Evolutionary conservation across 2,888 invertebrate genomes (phyloP).

Genomic region (Leptopilina myrica): DNA sequence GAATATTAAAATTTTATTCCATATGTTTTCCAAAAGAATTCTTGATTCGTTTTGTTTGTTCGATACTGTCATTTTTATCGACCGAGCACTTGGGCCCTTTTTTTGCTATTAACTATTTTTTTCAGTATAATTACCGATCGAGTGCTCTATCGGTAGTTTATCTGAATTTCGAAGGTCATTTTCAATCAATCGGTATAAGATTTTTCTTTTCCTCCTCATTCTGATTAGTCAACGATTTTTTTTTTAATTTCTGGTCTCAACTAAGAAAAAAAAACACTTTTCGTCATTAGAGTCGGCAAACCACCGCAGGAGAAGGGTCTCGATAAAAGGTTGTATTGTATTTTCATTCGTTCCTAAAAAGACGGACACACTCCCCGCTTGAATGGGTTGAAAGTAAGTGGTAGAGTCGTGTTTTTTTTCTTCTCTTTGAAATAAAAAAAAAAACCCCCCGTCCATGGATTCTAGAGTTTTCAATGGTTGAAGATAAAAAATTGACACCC

Average conservation of each 20-base stretch:
- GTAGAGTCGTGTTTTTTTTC: neutral
- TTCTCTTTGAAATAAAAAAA: constrained; percentile 35
- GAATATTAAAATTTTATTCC: too few species aligned
- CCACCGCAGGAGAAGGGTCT: neutral
- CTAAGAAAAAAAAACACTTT: neutral
- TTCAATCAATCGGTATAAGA: neutral
- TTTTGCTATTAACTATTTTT: too few species aligned
- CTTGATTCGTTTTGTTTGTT: too few species aligned
- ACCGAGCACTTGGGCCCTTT: too few species aligned
- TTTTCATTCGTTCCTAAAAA: constrained; percentile 44
- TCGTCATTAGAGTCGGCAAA: constrained; percentile 14
- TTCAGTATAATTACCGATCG: too few species aligned
- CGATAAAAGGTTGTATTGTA: constrained; percentile 27
- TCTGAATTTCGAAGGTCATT: too few species aligned
- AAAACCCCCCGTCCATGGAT: constrained; percentile 39
- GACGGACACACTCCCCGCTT: constrained; percentile 44
- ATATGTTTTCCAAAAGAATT: too few species aligned
- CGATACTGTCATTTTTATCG: too few species aligned
- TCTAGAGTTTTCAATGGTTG: constrained; percentile 29
- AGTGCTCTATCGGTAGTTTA: too few species aligned
- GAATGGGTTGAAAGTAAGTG: constrained; percentile 42
- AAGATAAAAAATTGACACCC: constrained; percentile 46
- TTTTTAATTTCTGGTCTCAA: neutral
- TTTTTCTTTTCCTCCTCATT: neutral
- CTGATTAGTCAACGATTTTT: neutral